phyloP scores from a whole-genome alignment of 2,797 vertebrate genomes.

The Limnodromus scolopaceus region DNA sequence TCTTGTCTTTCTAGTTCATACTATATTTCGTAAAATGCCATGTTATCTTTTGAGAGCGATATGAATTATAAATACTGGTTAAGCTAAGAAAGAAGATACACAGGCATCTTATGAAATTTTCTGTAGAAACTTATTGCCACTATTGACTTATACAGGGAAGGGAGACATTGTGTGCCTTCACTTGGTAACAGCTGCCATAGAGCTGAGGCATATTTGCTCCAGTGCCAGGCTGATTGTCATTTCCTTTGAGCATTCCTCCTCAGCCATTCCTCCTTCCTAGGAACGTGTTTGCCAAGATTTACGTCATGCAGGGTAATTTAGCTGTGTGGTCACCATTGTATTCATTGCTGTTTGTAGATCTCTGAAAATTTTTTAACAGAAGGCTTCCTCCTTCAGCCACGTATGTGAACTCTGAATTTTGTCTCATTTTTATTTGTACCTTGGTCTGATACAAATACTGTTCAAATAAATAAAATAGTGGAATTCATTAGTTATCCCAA shows the following conservation, averaged over 20 bases:
- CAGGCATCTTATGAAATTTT: neutral
- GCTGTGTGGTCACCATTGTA: neutral
- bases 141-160: neutral
- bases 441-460: neutral
- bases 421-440: neutral
- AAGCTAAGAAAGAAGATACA: neutral
- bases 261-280: neutral
- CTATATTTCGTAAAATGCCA: neutral
- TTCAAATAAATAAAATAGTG: neutral
- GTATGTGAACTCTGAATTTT: neutral
- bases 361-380: neutral
- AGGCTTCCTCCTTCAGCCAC: neutral
- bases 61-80: neutral
- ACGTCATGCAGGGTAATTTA: neutral
- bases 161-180: neutral
- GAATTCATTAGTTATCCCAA: neutral
- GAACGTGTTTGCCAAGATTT: neutral
- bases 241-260: neutral
- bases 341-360: neutral
- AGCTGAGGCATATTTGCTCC: neutral
- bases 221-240: neutral
- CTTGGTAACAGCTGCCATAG: conserved; percentile 10
- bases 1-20: neutral
- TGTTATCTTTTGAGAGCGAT: neutral
- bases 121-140: neutral